Evolutionary conservation across 2,113 vertebrate genomes (phyloP).

Genomic region (Ursus arctos): DNA sequence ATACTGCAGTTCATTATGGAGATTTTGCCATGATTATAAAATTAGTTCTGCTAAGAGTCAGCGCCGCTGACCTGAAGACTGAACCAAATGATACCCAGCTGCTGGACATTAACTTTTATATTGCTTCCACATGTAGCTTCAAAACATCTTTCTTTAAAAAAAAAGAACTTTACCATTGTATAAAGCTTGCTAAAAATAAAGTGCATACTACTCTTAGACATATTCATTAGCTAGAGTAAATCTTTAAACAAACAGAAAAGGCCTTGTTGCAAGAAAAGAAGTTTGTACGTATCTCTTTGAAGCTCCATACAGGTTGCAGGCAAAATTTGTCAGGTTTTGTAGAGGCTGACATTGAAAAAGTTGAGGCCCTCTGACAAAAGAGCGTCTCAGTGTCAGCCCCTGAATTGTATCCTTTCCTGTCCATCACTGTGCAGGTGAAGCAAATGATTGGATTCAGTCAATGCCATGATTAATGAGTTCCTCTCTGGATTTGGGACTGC

Average conservation of each 20-base stretch:
- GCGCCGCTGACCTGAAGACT: constrained; percentile 76
- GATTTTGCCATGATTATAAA: constrained; percentile 77
- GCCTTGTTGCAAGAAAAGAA: constrained; percentile 55
- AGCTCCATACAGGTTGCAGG: constrained; percentile 87
- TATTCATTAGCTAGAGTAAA: constrained; percentile 77
- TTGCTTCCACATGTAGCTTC: constrained; percentile 84
- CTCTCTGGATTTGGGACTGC: constrained; percentile 98
- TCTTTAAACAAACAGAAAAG: constrained; percentile 39
- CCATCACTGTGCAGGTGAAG: constrained; percentile 99
- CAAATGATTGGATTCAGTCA: constrained; percentile 99
- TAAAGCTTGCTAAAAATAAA: constrained; percentile 77
- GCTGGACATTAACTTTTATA: constrained; percentile 82
- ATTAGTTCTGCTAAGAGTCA: constrained; percentile 77
- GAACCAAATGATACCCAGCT: constrained; percentile 79
- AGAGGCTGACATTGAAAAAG: constrained; percentile 94
- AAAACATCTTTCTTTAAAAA: constrained; percentile 62
- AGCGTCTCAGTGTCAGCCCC: constrained; percentile 94
- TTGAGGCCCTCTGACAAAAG: constrained; percentile 90
- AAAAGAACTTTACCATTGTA: constrained; percentile 72
- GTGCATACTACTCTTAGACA: constrained; percentile 59
- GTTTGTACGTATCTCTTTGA: constrained; percentile 76
- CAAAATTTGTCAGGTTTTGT: constrained; percentile 89
- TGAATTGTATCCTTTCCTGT: constrained; percentile 97
- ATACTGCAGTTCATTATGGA: constrained; percentile 62
- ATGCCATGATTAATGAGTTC: constrained; percentile 99